Percentiles rank a stretch among this genome's conserved stretches.
These are phyloP conservation scores for Barbus barbus DNA, from an alignment of 2,113 vertebrate genomes.

Conservation along the genomic window DNA sequence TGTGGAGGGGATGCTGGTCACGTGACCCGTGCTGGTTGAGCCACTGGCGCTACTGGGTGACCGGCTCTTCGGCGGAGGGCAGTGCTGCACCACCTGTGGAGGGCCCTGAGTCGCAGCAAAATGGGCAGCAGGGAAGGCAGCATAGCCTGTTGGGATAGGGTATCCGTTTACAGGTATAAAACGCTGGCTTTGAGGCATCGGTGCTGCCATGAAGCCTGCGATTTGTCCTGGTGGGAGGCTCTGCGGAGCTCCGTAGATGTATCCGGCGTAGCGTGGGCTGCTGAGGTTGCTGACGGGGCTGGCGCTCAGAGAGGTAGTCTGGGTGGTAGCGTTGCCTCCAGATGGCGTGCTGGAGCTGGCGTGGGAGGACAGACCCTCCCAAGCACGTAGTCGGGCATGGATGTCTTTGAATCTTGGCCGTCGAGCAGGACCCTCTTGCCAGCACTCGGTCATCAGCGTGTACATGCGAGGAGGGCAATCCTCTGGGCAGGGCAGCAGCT, in stretches of 20 bases:
- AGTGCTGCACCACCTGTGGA: constrained; percentile 89
- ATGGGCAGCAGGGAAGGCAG: constrained; percentile 91
- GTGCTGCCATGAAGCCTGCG: constrained; percentile 81
- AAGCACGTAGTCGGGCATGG: constrained; percentile 87
- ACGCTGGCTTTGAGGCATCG: constrained; percentile 85
- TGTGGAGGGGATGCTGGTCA: constrained; percentile 92
- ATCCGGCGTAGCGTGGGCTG: constrained; percentile 90
- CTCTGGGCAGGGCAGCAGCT: constrained; percentile 93
- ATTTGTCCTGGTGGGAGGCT: constrained; percentile 86
- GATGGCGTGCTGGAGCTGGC: constrained; percentile 96
- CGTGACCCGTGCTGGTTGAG: constrained; percentile 96
- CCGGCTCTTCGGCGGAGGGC: constrained; percentile 95
- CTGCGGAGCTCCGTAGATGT: constrained; percentile 84
- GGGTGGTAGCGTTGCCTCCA: constrained; percentile 95
- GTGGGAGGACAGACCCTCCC: constrained; percentile 95
- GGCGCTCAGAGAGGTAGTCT: constrained; percentile 96
- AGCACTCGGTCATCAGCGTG: constrained; percentile 94
- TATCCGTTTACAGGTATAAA: constrained; percentile 97
- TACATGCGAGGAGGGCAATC: constrained; percentile 96
- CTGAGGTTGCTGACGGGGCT: constrained; percentile 97
- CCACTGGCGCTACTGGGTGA: constrained; percentile 98
- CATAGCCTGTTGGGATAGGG: constrained; percentile 92
- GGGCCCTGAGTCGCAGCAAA: constrained; percentile 76
- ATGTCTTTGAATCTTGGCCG: constrained; percentile 93
- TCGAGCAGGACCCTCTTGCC: constrained; percentile 92